A percentile compares a stretch with the other conserved stretches of the same genome.
Evolutionary conservation across 2,113 vertebrate species (phyloP).

Genomic region (Cyrtonyx montezumae): DNA sequence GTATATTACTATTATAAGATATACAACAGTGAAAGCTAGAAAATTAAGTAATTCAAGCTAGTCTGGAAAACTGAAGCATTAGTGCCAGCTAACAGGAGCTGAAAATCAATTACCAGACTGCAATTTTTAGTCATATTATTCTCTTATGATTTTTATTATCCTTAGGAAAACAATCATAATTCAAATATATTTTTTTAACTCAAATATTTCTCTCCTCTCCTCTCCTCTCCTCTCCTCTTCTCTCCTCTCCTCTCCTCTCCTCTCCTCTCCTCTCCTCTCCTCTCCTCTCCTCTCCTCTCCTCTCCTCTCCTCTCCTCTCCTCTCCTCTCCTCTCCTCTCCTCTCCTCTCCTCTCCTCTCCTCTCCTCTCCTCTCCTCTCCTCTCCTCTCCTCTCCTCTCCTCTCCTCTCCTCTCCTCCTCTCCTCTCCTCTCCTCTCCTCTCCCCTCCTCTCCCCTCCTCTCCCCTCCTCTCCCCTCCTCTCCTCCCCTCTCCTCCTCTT

Average conservation of each 20-base stretch:
- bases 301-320: too few relatives aligned
- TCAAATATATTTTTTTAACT: not conserved
- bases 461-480: accelerated
- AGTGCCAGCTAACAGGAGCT: constrained; percentile 40
- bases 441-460: accelerated
- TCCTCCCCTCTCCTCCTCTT: too few relatives aligned
- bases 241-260: too few relatives aligned
- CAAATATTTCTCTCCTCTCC: too few relatives aligned
- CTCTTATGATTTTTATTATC: constrained; percentile 34
- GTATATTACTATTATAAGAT: not conserved
- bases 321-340: accelerated
- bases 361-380: too few relatives aligned
- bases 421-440: not conserved
- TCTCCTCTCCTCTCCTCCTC: accelerated
- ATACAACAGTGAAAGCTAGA: not conserved
- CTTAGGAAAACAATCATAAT: not conserved
- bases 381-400: too few relatives aligned
- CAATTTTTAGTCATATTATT: constrained; percentile 54
- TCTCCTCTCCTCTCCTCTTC: too few relatives aligned
- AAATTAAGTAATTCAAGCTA: constrained; percentile 59
- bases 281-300: too few relatives aligned
- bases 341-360: too few relatives aligned
- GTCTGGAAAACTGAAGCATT: constrained; percentile 56
- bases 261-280: too few relatives aligned
- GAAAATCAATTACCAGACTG: constrained; percentile 61